Evolutionary conservation across 1,140 invertebrate genomes (phyloP).

Genomic region (Neodiprion pinetum): DNA sequence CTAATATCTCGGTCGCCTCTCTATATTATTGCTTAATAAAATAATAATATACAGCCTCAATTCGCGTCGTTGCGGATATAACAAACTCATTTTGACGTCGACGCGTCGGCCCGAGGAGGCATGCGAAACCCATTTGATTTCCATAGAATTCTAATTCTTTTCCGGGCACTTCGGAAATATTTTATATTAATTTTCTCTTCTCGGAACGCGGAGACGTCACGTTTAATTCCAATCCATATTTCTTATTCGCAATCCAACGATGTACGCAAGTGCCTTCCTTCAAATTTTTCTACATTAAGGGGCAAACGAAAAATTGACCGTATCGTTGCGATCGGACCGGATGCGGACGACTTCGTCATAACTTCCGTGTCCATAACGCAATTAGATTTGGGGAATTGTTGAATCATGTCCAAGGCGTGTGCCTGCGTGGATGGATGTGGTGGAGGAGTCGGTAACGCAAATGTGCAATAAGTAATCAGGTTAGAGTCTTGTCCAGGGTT

Average conservation of each 20-base stretch:
- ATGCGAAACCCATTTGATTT: constrained; percentile 51
- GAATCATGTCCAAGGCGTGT: constrained; percentile 43
- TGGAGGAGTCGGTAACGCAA: constrained; percentile 35
- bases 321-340: neutral
- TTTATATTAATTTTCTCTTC: neutral
- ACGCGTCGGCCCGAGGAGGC: constrained; percentile 20
- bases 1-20: constrained; percentile 47
- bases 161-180: too few species aligned
- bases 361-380: constrained; percentile 37
- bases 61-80: constrained; percentile 7
- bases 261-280: too few species aligned
- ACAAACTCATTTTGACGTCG: neutral
- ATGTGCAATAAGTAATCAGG: constrained; percentile 45
- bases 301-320: neutral
- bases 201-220: too few species aligned
- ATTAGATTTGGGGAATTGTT: constrained; percentile 47
- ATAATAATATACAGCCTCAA: constrained; percentile 49
- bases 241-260: too few species aligned
- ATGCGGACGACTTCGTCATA: neutral
- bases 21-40: constrained; percentile 57
- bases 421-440: constrained; percentile 14
- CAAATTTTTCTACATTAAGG: neutral
- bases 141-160: constrained; percentile 57
- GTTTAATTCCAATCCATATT: too few species aligned
- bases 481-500: constrained; percentile 34